Conservation (phyloP, 1,140 invertebrate species). For the Drosophila funebris region DNA sequence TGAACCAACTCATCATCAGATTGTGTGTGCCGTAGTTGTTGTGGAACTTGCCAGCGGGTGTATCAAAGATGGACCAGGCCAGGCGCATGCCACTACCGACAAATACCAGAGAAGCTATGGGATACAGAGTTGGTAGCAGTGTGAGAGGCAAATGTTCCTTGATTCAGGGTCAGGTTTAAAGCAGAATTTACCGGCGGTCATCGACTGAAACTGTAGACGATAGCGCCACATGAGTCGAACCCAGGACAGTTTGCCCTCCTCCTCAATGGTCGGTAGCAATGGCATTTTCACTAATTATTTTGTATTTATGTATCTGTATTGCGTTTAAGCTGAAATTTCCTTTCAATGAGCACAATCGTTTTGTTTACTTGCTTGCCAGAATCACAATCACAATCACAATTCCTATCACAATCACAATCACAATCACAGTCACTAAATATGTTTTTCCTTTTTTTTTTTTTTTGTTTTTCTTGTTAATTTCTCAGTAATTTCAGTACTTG, state of each 20-base stretch:
- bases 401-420: background rate
- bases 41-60: slow-evolving; percentile 65
- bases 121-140: background rate
- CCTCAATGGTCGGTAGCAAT: slow-evolving; percentile 69
- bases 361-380: slow-evolving; percentile 4
- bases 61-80: slow-evolving; percentile 73
- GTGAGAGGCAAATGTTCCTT: background rate
- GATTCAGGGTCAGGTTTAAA: background rate
- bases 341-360: slow-evolving; percentile 7
- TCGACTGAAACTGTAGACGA: slow-evolving; percentile 71
- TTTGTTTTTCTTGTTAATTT: background rate
- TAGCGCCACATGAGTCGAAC: slow-evolving; percentile 68
- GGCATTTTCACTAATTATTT: slow-evolving; percentile 57
- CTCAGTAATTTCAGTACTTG: slow-evolving; percentile 21
- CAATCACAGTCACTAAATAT: background rate
- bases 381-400: background rate
- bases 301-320: too few relatives aligned
- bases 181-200: slow-evolving; percentile 61
- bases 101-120: slow-evolving; percentile 60
- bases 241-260: slow-evolving; percentile 68
- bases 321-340: slow-evolving; percentile 11
- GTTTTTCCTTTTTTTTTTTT: background rate
- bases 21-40: slow-evolving; percentile 64
- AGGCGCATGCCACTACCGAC: slow-evolving; percentile 70
- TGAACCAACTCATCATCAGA: slow-evolving; percentile 75